Evolutionary conservation across 2,888 invertebrate species (phyloP).

Genomic region (Lasiommata megera): DNA sequence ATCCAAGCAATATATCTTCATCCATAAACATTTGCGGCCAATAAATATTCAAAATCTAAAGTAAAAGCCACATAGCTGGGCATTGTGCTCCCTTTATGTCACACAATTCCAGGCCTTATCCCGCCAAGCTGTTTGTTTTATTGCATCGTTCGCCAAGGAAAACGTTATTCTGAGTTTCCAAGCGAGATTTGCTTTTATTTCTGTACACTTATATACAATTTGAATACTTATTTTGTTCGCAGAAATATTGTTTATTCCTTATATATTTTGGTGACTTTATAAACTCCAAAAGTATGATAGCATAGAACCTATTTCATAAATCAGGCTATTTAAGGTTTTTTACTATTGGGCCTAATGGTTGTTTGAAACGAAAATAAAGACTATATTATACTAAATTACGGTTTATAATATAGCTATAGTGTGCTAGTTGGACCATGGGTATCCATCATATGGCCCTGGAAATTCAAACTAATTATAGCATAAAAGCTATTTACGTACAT

Average conservation of each 20-base stretch:
- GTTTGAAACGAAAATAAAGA: too few species aligned
- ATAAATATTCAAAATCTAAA: constrained; percentile 15
- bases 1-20: background rate
- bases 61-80: constrained; percentile 12
- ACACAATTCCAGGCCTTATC: constrained; percentile 19
- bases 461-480: too few species aligned
- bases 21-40: constrained; percentile 11
- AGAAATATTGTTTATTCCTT: background rate
- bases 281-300: too few species aligned
- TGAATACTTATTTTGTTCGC: background rate
- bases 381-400: too few species aligned
- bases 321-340: too few species aligned
- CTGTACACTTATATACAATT: background rate
- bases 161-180: constrained; percentile 15
- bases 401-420: too few species aligned
- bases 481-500: too few species aligned
- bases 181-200: constrained; percentile 10
- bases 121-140: constrained; percentile 17
- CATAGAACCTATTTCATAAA: too few species aligned
- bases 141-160: constrained; percentile 11
- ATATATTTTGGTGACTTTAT: too few species aligned
- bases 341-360: too few species aligned
- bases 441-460: too few species aligned
- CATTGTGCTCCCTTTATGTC: constrained; percentile 16
- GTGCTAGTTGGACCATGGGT: too few species aligned